phyloP scores from a whole-genome alignment of 2,797 vertebrate species.

The Psittacula derbiana region DNA sequence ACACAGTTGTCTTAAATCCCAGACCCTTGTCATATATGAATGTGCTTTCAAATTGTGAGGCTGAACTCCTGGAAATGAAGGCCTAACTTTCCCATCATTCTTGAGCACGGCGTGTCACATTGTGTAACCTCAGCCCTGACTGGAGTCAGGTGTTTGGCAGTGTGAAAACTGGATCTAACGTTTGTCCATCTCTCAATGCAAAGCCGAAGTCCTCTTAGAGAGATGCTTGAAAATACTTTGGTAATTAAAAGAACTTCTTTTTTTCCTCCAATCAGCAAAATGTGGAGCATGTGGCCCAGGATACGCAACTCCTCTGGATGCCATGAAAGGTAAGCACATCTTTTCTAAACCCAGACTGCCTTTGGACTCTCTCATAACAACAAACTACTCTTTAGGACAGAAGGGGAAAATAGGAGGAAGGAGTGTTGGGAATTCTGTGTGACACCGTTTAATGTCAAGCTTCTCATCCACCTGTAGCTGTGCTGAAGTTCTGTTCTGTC shows the following conservation, averaged over 20 bases:
- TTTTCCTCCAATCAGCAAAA: constrained; percentile 67
- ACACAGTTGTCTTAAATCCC: not conserved
- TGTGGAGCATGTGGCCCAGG: constrained; percentile 88
- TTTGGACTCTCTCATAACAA: not conserved
- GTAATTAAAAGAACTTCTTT: not conserved
- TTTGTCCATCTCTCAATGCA: not conserved
- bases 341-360: not conserved
- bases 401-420: not conserved
- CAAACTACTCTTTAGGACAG: not conserved
- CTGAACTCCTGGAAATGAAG: not conserved
- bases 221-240: not conserved
- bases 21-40: not conserved
- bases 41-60: not conserved
- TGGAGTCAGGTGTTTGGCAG: not conserved
- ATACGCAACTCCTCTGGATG: constrained; percentile 85
- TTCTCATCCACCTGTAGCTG: not conserved
- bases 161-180: not conserved
- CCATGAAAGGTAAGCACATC: constrained; percentile 82
- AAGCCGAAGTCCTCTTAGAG: not conserved
- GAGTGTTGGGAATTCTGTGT: not conserved
- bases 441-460: not conserved
- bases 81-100: not conserved
- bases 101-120: not conserved
- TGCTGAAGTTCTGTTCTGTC: not conserved
- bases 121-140: not conserved